Percentiles rank a stretch among this genome's conserved stretches.
These are phyloP conservation scores for Orthosia incerta DNA, from an alignment of 2,888 invertebrate genomes.

Conservation along the genomic window DNA sequence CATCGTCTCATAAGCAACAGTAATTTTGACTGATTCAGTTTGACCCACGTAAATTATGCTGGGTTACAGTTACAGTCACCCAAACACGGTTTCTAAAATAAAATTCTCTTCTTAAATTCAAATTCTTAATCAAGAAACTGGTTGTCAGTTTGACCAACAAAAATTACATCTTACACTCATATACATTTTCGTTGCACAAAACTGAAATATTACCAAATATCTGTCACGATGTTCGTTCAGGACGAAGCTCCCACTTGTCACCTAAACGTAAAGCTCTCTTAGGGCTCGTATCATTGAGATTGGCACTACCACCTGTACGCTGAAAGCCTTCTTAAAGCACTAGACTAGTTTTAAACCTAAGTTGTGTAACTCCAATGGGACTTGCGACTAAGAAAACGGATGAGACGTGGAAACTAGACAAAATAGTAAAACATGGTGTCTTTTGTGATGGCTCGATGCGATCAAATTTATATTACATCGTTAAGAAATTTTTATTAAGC, in stretches of 20 bases:
- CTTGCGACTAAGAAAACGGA: neutral
- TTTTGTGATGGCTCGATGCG: no score
- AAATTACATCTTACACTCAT: neutral
- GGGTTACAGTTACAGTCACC: neutral
- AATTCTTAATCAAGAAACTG: no score
- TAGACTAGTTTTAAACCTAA: slow-evolving; percentile 9
- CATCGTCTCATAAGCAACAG: neutral
- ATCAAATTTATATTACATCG: no score
- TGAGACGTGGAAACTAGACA: neutral
- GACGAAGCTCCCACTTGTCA: neutral
- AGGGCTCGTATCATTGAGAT: slow-evolving; percentile 26
- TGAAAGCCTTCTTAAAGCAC: slow-evolving; percentile 43
- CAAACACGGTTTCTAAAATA: no score
- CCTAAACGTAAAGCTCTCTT: slow-evolving; percentile 20
- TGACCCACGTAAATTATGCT: neutral
- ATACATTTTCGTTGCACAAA: neutral
- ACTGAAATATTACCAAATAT: slow-evolving; percentile 8
- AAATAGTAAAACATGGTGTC: no score
- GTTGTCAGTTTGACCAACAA: neutral
- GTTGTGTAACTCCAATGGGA: slow-evolving; percentile 23
- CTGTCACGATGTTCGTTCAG: neutral
- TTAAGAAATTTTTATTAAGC: no score
- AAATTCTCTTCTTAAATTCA: no score
- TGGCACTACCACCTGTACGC: slow-evolving; percentile 24
- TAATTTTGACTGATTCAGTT: neutral